Percentiles rank a stretch among this genome's conserved stretches.
Evolutionary conservation across 1,140 invertebrate genomes (phyloP).

Genomic region (Notospermus geniculatus): DNA sequence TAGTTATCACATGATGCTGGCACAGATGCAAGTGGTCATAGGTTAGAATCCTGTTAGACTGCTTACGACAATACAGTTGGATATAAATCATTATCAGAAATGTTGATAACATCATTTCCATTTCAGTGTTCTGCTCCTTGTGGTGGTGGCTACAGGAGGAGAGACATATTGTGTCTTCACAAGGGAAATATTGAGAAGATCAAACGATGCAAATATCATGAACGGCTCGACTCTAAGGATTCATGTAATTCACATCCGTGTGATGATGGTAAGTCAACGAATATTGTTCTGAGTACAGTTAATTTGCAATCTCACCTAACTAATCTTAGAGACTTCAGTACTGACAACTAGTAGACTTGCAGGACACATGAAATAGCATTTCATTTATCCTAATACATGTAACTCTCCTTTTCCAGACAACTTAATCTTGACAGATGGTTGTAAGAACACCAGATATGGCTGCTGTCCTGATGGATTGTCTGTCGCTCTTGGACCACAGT

Average conservation of each 20-base stretch:
- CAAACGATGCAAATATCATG: slow-evolving; percentile 2
- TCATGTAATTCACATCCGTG: slow-evolving; percentile 6
- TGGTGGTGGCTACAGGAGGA: neutral
- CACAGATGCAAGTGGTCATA: too few relatives aligned
- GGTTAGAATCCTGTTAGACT: too few relatives aligned
- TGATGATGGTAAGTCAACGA: slow-evolving; percentile 5
- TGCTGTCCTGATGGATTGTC: slow-evolving; percentile 54
- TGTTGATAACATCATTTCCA: neutral
- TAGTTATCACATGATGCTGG: too few relatives aligned
- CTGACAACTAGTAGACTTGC: too few relatives aligned
- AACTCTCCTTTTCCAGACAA: neutral
- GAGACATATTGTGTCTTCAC: slow-evolving; percentile 1
- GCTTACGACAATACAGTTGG: too few relatives aligned
- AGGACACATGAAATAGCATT: too few relatives aligned
- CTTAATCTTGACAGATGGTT: slow-evolving; percentile 3
- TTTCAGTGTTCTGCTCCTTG: slow-evolving; percentile 2
- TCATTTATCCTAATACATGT: neutral
- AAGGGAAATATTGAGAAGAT: neutral
- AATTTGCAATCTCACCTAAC: too few relatives aligned
- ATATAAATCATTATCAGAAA: neutral
- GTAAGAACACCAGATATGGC: slow-evolving; percentile 35
- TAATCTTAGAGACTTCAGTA: too few relatives aligned
- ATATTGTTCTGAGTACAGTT: too few relatives aligned
- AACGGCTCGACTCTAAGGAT: neutral
- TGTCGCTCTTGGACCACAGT: slow-evolving; percentile 49